Evolutionary conservation across 2,797 vertebrate genomes (phyloP), one percentile per base, ranked within the genome.

Genomic region (Staurois parvus): DNA sequence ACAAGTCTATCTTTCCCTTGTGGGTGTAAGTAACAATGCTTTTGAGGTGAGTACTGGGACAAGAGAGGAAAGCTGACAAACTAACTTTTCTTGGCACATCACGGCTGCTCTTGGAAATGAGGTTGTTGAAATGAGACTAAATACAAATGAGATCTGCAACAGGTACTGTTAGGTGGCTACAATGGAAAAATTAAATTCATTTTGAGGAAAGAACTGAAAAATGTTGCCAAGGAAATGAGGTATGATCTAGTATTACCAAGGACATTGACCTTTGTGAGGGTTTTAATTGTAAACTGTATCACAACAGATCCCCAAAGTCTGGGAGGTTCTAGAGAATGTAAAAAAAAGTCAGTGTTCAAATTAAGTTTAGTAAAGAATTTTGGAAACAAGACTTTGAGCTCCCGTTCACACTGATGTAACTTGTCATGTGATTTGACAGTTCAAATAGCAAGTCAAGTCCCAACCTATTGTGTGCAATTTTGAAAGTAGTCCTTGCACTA

Each of bases 31-130:
- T 45, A 48, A 34, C 28, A 79, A 12, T 69, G 66, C 66, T 42
- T 68, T 79, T 79, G 40, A 79, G 64, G 64, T 79, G 42, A 68
- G 77, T 69, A 32, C 64, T 68, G 77, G 64, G 66, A 68, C 29
- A 79, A 79, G 40, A 79, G 67, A 48, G 21, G n/a, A 19, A 52
- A 28, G 66, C 21, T 52, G 77, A 79, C 77, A 79, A 40, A 52
- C 42, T 32, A 69, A 67, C 45, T 32, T 68, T 52, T 42, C 24
- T 21, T 10, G 29, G 64, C 67, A 48, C 28, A 59, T 40, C 62
- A 29, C 24, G n/a, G n/a, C 76, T 66, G 76, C n/a, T 62, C 34
- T 67, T 45, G 7, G 32, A 66, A 77, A 28, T 48, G 0, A 59
- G 21, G 52, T 24, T 59, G 21, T 21, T 79, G 77, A n/a, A n/a